These are phyloP conservation scores for Hypocryptadius cinnamomeus DNA, from an alignment of 2,113 vertebrate genomes.

Conservation along the genomic window DNA sequence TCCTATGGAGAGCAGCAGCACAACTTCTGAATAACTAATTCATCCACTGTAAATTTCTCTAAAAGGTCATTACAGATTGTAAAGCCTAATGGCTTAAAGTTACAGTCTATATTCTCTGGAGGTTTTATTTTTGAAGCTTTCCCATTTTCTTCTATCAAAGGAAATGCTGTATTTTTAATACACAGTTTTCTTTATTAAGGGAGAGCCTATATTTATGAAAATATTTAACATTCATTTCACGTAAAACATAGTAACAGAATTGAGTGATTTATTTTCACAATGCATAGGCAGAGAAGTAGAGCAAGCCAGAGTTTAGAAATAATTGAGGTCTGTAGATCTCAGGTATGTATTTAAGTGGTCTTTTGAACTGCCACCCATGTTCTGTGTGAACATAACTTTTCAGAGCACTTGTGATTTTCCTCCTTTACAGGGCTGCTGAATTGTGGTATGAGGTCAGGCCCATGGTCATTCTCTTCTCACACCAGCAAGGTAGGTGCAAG, in stretches of 20 bases:
- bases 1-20: neutral
- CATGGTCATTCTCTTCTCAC: neutral
- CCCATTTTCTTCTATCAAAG: neutral
- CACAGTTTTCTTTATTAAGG: neutral
- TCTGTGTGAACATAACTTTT: conserved; percentile 7
- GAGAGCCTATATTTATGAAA: neutral
- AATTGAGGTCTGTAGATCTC: conserved; percentile 23
- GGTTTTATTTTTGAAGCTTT: conserved; percentile 16
- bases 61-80: conserved; percentile 7
- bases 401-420: conserved; percentile 29
- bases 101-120: neutral
- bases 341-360: conserved; percentile 11
- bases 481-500: neutral
- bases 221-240: conserved; percentile 1
- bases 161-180: neutral
- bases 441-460: neutral
- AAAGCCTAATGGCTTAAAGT: conserved; percentile 14
- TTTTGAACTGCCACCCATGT: conserved; percentile 23
- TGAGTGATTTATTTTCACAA: neutral
- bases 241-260: neutral
- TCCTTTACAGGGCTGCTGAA: neutral
- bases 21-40: conserved; percentile 22
- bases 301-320: conserved; percentile 6
- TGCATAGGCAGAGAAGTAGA: neutral
- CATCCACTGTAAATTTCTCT: neutral